Conservation (phyloP, 1,140 invertebrate species). For the Dufourea novaeangliae region DNA sequence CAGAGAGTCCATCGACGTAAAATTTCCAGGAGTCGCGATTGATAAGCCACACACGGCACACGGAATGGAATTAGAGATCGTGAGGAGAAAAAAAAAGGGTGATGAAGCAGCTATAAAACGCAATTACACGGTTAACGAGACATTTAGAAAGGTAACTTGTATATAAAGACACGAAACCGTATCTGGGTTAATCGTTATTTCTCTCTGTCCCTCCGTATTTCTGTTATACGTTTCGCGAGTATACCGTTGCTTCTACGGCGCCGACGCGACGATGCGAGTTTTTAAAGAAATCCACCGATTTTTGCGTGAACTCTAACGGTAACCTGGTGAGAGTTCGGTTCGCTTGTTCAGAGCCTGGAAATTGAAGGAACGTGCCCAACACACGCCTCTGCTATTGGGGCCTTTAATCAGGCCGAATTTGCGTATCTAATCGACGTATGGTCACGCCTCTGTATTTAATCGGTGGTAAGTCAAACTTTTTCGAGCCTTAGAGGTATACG, state of each 20-base stretch:
- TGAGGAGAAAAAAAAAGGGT: too few relatives aligned
- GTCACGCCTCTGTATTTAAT: too few relatives aligned
- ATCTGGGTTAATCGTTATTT: constrained; percentile 38
- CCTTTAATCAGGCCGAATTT: background rate
- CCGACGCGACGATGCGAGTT: background rate
- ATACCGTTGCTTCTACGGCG: constrained; percentile 9
- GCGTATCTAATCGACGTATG: background rate
- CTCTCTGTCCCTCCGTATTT: background rate
- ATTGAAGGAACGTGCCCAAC: background rate
- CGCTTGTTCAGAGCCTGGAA: background rate
- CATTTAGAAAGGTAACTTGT: background rate
- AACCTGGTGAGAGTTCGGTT: background rate
- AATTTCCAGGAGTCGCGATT: background rate
- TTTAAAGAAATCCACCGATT: constrained; percentile 9
- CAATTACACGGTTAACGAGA: background rate
- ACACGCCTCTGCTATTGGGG: background rate
- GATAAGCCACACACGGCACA: too few relatives aligned
- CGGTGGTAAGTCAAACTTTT: too few relatives aligned
- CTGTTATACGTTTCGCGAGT: constrained; percentile 7
- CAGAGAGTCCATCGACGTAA: background rate
- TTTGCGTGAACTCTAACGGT: constrained; percentile 25
- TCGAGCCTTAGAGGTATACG: too few relatives aligned
- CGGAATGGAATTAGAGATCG: too few relatives aligned
- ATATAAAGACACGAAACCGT: background rate
- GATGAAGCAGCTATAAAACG: background rate